phyloP scores from a whole-genome alignment of 2,888 invertebrate genomes.

The Torymus tubicola region DNA sequence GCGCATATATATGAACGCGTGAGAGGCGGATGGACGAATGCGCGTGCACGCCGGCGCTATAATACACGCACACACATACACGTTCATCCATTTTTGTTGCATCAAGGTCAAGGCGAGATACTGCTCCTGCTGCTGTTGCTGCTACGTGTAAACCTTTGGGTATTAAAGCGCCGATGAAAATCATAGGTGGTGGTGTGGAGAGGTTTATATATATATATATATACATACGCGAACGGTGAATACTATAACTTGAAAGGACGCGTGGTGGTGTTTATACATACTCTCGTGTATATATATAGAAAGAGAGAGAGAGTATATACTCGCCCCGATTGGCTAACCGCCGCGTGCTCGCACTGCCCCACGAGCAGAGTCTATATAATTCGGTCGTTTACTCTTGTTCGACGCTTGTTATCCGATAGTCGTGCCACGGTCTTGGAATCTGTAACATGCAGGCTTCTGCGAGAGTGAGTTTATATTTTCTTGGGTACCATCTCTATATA shows the following conservation, averaged over 20 bases:
- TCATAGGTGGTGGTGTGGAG: slow-evolving; percentile 6
- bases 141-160: too few relatives aligned
- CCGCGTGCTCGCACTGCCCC: slow-evolving; percentile 54
- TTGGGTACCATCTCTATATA: slow-evolving; percentile 1
- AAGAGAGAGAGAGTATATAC: neutral
- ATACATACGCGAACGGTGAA: neutral
- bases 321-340: slow-evolving; percentile 65
- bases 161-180: slow-evolving; percentile 41
- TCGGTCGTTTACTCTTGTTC: slow-evolving; percentile 65
- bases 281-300: too few relatives aligned
- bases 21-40: slow-evolving; percentile 62
- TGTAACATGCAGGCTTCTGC: slow-evolving; percentile 61
- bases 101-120: slow-evolving; percentile 70
- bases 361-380: slow-evolving; percentile 66
- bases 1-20: slow-evolving; percentile 53
- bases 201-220: neutral
- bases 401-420: slow-evolving; percentile 58
- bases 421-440: slow-evolving; percentile 56
- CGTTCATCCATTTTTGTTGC: slow-evolving; percentile 44
- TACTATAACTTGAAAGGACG: slow-evolving; percentile 55
- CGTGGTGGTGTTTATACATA: too few relatives aligned
- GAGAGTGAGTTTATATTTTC: slow-evolving; percentile 64
- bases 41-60: too few relatives aligned
- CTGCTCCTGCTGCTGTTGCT: too few relatives aligned
- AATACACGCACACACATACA: too few relatives aligned